Evolutionary conservation across 35 echinoderm and acorn worm species (phyloP), one percentile per base, ranked within the genome.

Genomic region (Amphiura filiformis): DNA sequence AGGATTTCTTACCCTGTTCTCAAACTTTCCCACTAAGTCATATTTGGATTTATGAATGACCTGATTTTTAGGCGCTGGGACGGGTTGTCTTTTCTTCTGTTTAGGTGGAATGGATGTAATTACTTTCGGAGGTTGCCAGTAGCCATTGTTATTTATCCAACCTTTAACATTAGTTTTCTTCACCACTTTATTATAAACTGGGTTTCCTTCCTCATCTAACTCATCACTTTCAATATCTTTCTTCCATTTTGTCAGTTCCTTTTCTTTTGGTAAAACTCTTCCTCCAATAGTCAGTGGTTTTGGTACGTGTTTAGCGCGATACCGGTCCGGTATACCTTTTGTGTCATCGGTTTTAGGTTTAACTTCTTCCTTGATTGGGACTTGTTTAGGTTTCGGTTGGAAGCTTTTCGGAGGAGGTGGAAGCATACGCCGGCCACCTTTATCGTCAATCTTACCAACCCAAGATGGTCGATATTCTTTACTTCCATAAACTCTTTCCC

Each of bases 381-480:
- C 57, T 39, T 34, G 35, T 30, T 83, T 88, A 56, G 65, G 88
- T 33, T 33, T 87, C 37, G 56, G 79, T 35, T 30, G 35, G 26
- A 11, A 15, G 1, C 3, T 70, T n/a, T 11, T 11, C 26, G 61
- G 15, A 17, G 85, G 85, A 12, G 77, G 76, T 7, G 47, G 76
- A 20, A 80, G 20, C 3, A 31, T 34, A 9, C 83, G 82, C 17
- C 42, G 31, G 5, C 80, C 80, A 80, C 79, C 26, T 23, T 39
- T 39, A 22, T 88, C 75, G 1, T 80, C 39, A 31, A 95, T 34
- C 38, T 90, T 89, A 13, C 94, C 94, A 9, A 96, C 87, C 94
- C 94, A 96, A 13, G 94, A 96, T 13, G 94, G 94, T 41, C 87
- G 76, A 79, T 96, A 96, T 56, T 93, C 82, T 80, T 93, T 96